phyloP scores from a whole-genome alignment of 2,113 vertebrate species.

The Capreolus pygargus region DNA sequence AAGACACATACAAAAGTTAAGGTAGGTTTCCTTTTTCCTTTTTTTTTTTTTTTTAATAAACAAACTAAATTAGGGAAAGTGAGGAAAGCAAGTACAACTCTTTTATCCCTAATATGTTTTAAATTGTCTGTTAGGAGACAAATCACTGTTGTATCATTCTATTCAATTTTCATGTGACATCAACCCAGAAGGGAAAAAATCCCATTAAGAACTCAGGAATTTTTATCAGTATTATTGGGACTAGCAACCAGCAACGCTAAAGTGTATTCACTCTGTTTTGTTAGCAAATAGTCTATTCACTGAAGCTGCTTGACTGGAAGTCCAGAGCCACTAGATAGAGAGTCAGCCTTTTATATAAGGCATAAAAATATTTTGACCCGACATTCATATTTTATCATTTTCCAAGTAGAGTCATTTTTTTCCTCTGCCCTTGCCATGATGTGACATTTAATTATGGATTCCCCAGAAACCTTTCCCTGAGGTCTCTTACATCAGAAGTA shows the following conservation, averaged over 20 bases:
- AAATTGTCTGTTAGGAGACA: background rate
- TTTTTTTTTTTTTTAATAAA: background rate
- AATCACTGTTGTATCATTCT: background rate
- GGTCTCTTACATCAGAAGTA: slow-evolving; percentile 66
- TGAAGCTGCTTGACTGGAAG: background rate
- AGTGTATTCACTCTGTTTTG: background rate
- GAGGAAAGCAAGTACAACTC: background rate
- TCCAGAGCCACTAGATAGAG: background rate
- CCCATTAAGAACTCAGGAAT: background rate
- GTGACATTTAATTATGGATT: slow-evolving; percentile 79
- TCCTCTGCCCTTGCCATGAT: slow-evolving; percentile 21
- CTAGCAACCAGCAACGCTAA: background rate
- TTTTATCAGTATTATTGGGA: background rate
- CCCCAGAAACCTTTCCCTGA: slow-evolving; percentile 64
- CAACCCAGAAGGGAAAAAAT: background rate
- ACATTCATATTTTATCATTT: slow-evolving; percentile 32
- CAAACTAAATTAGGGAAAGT: background rate
- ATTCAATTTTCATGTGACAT: background rate
- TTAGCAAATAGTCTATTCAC: background rate
- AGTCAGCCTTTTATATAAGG: background rate
- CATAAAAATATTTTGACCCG: slow-evolving; percentile 53
- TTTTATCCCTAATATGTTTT: background rate
- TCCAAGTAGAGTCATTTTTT: slow-evolving; percentile 44
- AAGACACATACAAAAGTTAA: background rate
- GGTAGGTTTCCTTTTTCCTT: background rate